Conservation (phyloP, 2,113 vertebrate genomes). For the Meleagris gallopavo region DNA sequence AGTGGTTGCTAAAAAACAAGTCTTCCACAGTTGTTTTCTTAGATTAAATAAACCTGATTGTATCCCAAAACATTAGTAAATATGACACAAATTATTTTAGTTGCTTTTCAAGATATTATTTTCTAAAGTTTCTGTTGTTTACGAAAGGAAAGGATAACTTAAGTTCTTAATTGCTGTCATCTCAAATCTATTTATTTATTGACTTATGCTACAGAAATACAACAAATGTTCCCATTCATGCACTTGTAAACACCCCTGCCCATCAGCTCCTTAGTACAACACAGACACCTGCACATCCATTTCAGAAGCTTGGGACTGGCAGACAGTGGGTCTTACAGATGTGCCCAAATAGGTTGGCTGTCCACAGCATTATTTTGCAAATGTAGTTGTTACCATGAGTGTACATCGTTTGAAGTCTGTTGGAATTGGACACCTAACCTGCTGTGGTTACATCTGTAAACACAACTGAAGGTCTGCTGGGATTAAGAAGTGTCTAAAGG, state of each 20-base stretch:
- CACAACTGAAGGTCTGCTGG: background rate
- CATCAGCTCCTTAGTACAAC: background rate
- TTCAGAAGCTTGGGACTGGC: accelerated
- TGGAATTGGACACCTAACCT: background rate
- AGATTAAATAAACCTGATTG: background rate
- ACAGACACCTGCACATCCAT: accelerated
- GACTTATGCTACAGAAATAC: background rate
- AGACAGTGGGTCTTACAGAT: background rate
- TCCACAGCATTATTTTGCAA: background rate
- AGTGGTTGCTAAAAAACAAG: constrained; percentile 35
- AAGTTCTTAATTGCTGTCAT: background rate
- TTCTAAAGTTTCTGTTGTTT: background rate
- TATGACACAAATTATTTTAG: background rate
- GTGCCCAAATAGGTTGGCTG: background rate
- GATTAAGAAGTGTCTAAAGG: background rate
- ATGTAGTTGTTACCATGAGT: accelerated
- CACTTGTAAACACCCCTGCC: background rate
- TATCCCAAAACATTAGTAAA: background rate
- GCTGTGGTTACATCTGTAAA: background rate
- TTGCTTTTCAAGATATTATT: background rate
- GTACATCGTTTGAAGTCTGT: accelerated
- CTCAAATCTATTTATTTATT: background rate
- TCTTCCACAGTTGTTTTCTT: background rate
- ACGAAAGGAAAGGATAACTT: background rate
- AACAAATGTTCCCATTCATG: background rate